Percentiles rank a stretch among this genome's conserved stretches.
Conservation (phyloP, 2,113 vertebrate species). For the Mormyrus lacerda region DNA sequence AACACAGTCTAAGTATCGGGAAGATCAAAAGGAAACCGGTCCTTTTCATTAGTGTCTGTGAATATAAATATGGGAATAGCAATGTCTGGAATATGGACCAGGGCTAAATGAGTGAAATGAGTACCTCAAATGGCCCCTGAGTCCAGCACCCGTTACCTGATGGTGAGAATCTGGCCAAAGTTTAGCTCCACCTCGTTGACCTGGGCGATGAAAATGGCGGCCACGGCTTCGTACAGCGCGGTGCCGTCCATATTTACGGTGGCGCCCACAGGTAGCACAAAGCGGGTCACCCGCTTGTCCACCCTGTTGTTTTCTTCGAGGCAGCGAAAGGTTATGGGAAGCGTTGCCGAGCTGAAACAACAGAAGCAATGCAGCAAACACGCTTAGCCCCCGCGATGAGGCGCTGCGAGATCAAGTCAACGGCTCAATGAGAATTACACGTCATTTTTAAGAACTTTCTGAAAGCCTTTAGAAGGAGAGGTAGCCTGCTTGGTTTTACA, state of each 20-base stretch:
- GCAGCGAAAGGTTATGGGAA: conserved; percentile 94
- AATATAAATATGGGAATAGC: not conserved
- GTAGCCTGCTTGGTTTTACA: not conserved
- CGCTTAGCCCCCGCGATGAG: not conserved
- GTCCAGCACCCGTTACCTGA: conserved; percentile 65
- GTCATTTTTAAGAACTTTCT: no score
- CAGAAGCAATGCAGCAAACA: no score
- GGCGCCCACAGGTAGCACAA: conserved; percentile 87
- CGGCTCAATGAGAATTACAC: not conserved
- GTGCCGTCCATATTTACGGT: conserved; percentile 98
- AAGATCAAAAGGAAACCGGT: not conserved
- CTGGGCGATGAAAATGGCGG: conserved; percentile 95
- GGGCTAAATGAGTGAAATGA: no score
- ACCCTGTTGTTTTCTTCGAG: conserved; percentile 86
- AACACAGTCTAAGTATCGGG: not conserved
- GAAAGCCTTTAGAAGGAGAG: not conserved
- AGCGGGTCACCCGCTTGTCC: conserved; percentile 87
- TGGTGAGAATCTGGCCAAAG: conserved; percentile 94
- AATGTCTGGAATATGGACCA: not conserved
- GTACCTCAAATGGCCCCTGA: not conserved
- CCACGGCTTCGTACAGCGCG: conserved; percentile 86
- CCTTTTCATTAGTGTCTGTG: not conserved
- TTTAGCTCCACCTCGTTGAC: conserved; percentile 95
- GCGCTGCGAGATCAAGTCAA: not conserved
- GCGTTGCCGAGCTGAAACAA: conserved; percentile 76